Base-by-base conservation (phyloP, 2,888 invertebrate genomes). In the Zonitis immaculata region DNA sequence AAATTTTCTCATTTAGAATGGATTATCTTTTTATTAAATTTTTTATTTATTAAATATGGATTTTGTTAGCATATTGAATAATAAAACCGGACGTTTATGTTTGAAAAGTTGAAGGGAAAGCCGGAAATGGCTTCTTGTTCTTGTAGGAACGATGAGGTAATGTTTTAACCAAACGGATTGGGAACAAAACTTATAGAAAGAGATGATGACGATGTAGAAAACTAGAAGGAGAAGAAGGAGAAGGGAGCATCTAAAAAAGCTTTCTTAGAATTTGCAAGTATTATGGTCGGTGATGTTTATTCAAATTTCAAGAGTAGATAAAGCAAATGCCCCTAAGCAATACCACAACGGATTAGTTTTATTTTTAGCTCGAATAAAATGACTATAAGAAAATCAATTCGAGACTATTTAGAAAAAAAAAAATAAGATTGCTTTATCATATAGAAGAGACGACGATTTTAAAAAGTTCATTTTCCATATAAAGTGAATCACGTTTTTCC, bases 251-350 rank as follows among this genome's bases (percentile, higher is more conserved):
- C 32, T 32, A 7, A 14, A 54, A 55, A 58, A 58, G 59, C 57
- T 51, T 59, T 58, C 50, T 54, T 48, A 50, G 56, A 57, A 61
- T 61, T 59, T 59, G 61, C 59, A 59, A 59, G 58, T 59, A 54
- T 59, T 58, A 59, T 56, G 45, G 45, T n/a, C 44, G 51, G 32
- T 54, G 45, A 54, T 51, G 54, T 54, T 54, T 54, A 54, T 54
- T 54, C 47, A 54, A 54, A 54, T 54, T 54, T 51, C 44, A 28
- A 30, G 28, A 12, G 12, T n/a, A 30, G 28, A 30, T 30, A 32
- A 32, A 14, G 16, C 32, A 14, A 32, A 7, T 32, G 8, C 32
- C 32, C 8, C 4, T 2, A 14, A 14, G 32, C 32, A 14, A 32
- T 32, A 32, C 32, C 14, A n/a, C 7, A 14, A 32, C 8, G 14